Evolutionary conservation across 2,797 vertebrate species (phyloP).

Genomic region (Sebastes oblongus): DNA sequence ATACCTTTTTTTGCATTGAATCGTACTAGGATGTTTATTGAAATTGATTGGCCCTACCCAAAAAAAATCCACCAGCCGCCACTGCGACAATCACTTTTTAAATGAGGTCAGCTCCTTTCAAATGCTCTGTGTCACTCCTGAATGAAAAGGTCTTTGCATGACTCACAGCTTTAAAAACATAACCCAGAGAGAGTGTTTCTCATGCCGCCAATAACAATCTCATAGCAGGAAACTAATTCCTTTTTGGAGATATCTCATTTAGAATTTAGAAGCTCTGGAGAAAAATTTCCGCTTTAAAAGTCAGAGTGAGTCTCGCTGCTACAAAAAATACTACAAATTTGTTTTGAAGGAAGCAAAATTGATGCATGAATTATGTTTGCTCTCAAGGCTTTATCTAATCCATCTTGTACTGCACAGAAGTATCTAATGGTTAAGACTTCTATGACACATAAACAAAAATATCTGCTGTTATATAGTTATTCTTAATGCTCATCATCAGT

Average conservation of each 20-base stretch:
- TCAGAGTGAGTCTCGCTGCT: neutral
- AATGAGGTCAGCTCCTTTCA: constrained; percentile 41
- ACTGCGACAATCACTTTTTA: constrained; percentile 22
- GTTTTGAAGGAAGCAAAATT: neutral
- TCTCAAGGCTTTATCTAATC: neutral
- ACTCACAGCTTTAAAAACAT: constrained; percentile 27
- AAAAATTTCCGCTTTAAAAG: neutral
- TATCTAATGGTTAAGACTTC: neutral
- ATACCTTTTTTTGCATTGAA: too few relatives aligned
- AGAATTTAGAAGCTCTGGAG: constrained; percentile 1
- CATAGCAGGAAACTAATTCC: constrained; percentile 1
- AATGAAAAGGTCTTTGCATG: constrained; percentile 43
- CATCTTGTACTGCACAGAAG: neutral
- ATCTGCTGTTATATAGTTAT: too few relatives aligned
- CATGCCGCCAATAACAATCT: neutral
- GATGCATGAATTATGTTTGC: neutral
- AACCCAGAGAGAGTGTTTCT: constrained; percentile 5
- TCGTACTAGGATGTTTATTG: too few relatives aligned
- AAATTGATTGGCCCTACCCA: too few relatives aligned
- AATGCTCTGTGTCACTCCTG: constrained; percentile 11
- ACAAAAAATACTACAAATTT: neutral
- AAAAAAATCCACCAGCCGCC: too few relatives aligned
- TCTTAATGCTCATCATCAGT: too few relatives aligned
- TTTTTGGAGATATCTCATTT: constrained; percentile 4
- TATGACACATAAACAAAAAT: neutral